phyloP scores from a whole-genome alignment of 2,888 invertebrate genomes.

The Agrochola macilenta region DNA sequence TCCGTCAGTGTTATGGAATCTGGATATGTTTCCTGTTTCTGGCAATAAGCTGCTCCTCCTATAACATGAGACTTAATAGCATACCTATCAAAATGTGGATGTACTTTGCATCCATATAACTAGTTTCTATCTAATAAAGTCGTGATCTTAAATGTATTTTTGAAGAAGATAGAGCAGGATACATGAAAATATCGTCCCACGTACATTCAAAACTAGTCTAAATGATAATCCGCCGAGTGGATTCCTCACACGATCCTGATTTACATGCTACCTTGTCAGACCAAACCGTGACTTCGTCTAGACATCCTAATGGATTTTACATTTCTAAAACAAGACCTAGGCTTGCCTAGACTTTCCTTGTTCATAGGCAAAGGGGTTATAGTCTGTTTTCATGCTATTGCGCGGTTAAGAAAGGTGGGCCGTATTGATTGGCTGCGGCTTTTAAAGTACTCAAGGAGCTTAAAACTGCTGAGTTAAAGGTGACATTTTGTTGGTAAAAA shows the following conservation, averaged over 20 bases:
- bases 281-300: constrained; percentile 60
- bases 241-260: constrained; percentile 61
- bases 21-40: neutral
- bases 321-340: constrained; percentile 43
- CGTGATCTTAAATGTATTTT: neutral
- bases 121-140: too few relatives aligned
- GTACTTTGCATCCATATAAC: neutral
- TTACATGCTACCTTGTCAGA: constrained; percentile 53
- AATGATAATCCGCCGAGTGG: constrained; percentile 53
- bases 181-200: constrained; percentile 38
- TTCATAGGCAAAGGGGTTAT: constrained; percentile 25
- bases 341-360: constrained; percentile 36
- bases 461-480: neutral
- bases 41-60: too few relatives aligned
- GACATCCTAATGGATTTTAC: constrained; percentile 57
- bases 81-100: neutral
- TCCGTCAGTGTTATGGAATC: neutral
- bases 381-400: constrained; percentile 39
- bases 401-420: constrained; percentile 36
- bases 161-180: constrained; percentile 6
- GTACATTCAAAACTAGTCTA: constrained; percentile 54
- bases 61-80: neutral
- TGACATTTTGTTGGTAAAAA: constrained; percentile 15
- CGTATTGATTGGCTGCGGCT: constrained; percentile 44
- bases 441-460: constrained; percentile 18